Evolutionary conservation across 2,113 vertebrate species (phyloP), one percentile per base, ranked within the genome.

Genomic region (Cynocephalus volans): DNA sequence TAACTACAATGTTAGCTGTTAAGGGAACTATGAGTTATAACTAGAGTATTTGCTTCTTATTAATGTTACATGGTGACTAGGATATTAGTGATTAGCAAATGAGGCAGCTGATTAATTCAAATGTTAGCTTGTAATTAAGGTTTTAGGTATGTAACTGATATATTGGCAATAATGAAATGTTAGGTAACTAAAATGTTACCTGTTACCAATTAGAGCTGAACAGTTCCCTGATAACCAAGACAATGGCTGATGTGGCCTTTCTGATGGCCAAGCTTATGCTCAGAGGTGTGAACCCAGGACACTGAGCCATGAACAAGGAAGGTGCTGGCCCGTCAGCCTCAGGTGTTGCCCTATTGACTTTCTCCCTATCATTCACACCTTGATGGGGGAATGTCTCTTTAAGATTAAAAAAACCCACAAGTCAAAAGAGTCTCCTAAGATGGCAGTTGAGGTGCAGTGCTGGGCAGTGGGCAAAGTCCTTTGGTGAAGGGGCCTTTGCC

Each of bases 401-500:
- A 65, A 76, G 69, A 52, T 28, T 28, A 41, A 60, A 58, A 45
- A 60, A 48, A 1, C 67, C 26, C 33, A 6, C 10, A 11, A 24
- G 54, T 64, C 62, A 56, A 33, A 80, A 83, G 70, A 24, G 15
- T 28, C 5, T n/a, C 12, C 75, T n/a, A 26, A 54, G 62, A 28
- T 33, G 8, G 23, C 60, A 1, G 12, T 54, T 18, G 18, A 69
- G 77, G 36, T 15, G 11, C 5, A 13, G 54, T 2, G 4, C 28
- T 13, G n/a, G 31, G 50, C 73, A 58, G n/a, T 1, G 11, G 15
- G n/a, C 31, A 21, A 17, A 0, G 6, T 85, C 8, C 0, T 2
- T 26, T 17, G 3, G 73, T 67, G n/a, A 31, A 81, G 41, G 65
- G 33, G 31, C 50, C 9, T 48, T 82, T n/a, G 9, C 19, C 3